Evolutionary conservation across 1,140 invertebrate species (phyloP).

Genomic region (Orchestia grillus): DNA sequence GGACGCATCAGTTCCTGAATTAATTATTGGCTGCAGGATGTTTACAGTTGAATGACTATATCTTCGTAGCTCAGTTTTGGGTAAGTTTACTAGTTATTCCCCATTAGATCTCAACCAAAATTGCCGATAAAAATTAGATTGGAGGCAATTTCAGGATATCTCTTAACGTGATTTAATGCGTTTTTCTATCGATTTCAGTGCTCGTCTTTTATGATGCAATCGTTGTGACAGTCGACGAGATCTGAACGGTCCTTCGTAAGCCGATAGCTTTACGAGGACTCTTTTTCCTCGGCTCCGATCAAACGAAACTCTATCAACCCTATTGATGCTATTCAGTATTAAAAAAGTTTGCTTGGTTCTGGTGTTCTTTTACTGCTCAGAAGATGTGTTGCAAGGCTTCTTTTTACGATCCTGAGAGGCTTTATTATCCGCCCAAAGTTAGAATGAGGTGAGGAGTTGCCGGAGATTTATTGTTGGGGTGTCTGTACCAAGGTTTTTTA

Average conservation of each 20-base stretch:
- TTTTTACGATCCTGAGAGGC: slow-evolving; percentile 56
- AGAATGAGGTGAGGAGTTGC: slow-evolving; percentile 50
- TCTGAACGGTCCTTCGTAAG: slow-evolving; percentile 13
- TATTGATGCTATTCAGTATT: slow-evolving; percentile 56
- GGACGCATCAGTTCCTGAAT: too few species aligned
- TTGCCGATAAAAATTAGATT: too few species aligned
- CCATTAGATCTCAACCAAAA: too few species aligned
- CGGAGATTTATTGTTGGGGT: slow-evolving; percentile 32
- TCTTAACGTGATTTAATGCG: neutral
- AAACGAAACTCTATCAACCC: slow-evolving; percentile 37
- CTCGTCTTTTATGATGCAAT: slow-evolving; percentile 30
- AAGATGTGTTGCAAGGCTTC: slow-evolving; percentile 45
- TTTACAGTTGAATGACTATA: too few species aligned
- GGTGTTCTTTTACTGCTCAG: slow-evolving; percentile 50
- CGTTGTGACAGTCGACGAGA: neutral
- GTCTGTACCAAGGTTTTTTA: slow-evolving; percentile 27
- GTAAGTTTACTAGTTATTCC: too few species aligned
- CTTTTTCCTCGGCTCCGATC: slow-evolving; percentile 21
- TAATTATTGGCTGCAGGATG: too few species aligned
- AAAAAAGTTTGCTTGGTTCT: slow-evolving; percentile 33
- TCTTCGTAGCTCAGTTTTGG: too few species aligned
- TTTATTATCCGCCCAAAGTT: slow-evolving; percentile 56
- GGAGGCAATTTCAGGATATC: neutral
- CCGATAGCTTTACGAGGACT: slow-evolving; percentile 39
- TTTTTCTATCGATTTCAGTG: neutral